Base-by-base conservation (phyloP, 2,797 vertebrate species). In the Poeciliopsis gracilis region DNA sequence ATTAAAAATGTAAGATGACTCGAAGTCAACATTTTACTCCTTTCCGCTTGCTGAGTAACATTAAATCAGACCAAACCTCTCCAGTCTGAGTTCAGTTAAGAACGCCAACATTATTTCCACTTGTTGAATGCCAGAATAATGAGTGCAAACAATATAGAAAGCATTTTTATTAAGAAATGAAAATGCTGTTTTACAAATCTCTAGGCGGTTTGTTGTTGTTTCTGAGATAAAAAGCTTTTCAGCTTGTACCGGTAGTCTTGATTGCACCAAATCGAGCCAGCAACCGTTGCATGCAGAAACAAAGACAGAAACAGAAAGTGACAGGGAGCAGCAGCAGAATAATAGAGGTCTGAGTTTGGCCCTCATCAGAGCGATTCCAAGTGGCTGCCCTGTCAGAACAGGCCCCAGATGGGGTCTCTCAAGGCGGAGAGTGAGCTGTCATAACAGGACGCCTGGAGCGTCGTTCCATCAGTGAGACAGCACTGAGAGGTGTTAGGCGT, bases 371-470 rank as follows among this genome's bases (percentile, higher is more conserved):
- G 90, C 84, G 84, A 93, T 91, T 92, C 87, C 80, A 84, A 92
- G 90, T 78, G 33, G 82, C 81, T 49, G 72, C 86, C 82, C 91
- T 94, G 93, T 94, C 92, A 93, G 88, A 92, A 90, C 94, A 90
- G 76, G 84, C 91, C 91, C 87, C 89, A 92, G 90, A 92, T 92
- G 89, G 91, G 88, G 87, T 91, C 89, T 91, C 90, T 84, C 83
- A 82, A 89, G 89, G 86, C 83, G 18, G 85, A 88, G 83, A 91
- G 86, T 79, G 80, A 92, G 83, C 88, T 93, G 94, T 94, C 92
- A 94, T 92, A 92, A 91, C 90, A 92, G 88, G 84, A 91, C 67
- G 91, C 92, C 93, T 82, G 83, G 83, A 94, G 90, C 91, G 84
- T 79, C 41, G 53, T 73, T 92, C 82, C 8, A 91, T 93, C 90